A percentile compares a stretch with the other conserved stretches of the same genome.
phyloP scores from a whole-genome alignment of 2,797 vertebrate species.

The Channa striata region DNA sequence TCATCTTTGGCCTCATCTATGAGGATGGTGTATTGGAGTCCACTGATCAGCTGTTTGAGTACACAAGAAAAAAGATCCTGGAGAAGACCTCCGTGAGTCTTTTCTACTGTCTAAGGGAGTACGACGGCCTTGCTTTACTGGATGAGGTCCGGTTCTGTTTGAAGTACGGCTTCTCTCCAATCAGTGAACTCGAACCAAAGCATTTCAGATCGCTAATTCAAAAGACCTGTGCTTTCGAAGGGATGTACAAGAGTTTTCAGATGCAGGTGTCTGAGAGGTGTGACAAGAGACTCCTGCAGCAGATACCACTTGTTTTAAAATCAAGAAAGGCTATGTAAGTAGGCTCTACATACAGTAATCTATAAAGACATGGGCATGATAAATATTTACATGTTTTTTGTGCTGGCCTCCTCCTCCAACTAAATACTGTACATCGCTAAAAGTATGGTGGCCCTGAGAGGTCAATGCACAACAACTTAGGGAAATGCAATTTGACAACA shows the following conservation, averaged over 20 bases:
- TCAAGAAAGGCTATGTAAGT: slow-evolving; percentile 63
- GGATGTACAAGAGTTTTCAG: slow-evolving; percentile 28
- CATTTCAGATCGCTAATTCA: slow-evolving; percentile 24
- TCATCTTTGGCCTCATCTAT: slow-evolving; percentile 60
- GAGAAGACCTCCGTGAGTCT: slow-evolving; percentile 14
- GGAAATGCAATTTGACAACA: no score
- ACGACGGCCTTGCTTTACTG: slow-evolving; percentile 37
- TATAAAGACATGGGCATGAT: not conserved
- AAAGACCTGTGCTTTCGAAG: slow-evolving; percentile 25
- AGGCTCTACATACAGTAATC: not conserved
- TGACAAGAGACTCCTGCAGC: slow-evolving; percentile 42
- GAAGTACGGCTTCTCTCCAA: not conserved
- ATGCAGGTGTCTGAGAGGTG: slow-evolving; percentile 27
- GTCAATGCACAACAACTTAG: no score
- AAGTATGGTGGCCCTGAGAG: no score
- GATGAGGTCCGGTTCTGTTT: slow-evolving; percentile 25
- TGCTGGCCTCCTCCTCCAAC: not conserved
- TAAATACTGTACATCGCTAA: no score
- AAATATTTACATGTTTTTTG: not conserved
- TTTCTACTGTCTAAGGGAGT: slow-evolving; percentile 57
- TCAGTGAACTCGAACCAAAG: not conserved
- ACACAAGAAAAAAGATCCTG: slow-evolving; percentile 45
- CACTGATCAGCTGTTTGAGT: slow-evolving; percentile 13
- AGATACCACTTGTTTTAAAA: slow-evolving; percentile 46
- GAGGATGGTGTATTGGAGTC: slow-evolving; percentile 13